phyloP scores from a whole-genome alignment of 2,797 vertebrate species.

The Heterohyrax brucei region DNA sequence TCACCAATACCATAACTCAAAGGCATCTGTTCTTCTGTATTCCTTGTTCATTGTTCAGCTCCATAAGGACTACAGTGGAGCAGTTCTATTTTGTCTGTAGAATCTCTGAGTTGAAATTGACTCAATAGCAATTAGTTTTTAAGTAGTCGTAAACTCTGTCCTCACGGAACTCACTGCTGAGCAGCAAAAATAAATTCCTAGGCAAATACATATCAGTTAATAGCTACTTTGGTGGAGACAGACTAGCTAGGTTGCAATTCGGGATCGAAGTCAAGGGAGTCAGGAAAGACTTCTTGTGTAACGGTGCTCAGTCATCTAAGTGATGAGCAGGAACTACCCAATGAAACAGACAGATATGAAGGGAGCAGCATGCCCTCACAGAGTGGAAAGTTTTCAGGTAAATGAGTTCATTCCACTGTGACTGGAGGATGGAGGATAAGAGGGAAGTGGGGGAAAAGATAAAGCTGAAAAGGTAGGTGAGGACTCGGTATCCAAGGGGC shows the following conservation, averaged over 20 bases:
- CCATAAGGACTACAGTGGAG: background rate
- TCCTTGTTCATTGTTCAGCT: too few species aligned
- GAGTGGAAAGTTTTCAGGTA: background rate
- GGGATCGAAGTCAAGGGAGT: background rate
- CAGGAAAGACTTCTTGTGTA: background rate
- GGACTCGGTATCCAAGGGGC: background rate
- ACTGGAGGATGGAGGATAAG: background rate
- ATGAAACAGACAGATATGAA: background rate
- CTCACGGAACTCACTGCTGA: background rate
- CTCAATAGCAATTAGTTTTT: background rate
- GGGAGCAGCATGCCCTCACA: background rate
- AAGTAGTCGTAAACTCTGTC: background rate
- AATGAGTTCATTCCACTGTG: background rate
- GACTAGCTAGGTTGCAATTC: fast-evolving
- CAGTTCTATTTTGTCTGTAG: background rate
- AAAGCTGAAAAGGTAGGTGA: background rate
- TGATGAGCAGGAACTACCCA: background rate
- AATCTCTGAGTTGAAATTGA: background rate
- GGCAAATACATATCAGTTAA: background rate
- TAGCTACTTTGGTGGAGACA: too few species aligned
- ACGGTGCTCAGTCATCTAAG: background rate
- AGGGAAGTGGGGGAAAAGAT: background rate
- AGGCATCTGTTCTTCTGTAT: too few species aligned
- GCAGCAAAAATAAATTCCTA: background rate
- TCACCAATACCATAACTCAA: too few species aligned